Base-by-base conservation (phyloP, 1,140 invertebrate genomes). In the Papilio polyxenes region DNA sequence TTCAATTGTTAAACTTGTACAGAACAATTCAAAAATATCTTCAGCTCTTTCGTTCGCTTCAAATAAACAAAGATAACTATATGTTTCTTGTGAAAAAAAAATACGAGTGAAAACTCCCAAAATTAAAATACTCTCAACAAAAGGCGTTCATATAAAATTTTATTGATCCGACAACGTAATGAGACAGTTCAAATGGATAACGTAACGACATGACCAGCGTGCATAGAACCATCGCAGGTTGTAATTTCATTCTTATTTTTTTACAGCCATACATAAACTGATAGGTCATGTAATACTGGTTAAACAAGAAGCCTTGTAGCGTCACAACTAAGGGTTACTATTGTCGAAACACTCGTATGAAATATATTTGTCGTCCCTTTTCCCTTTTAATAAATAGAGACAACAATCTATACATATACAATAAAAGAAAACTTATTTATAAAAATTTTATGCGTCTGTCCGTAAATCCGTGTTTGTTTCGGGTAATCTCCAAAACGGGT, bases 141-240 rank as follows among this genome's bases (percentile, higher is more conserved):
- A 65, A 23, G 5, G 59, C 20, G 59, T 65, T 65, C 59, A 65
- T 23, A 62, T 62, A 62, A 62, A 8, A 23, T 65, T 65, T 10
- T 65, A 65, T 65, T 23, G 59, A 65, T 65, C 59, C n/a, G 20
- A 65, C 23, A 65, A 65, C 20, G 59, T 65, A 65, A 65, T 65
- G 59, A 65, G 59, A 23, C 59, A 65, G 59, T 31, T 65, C 20
- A 65, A 10, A 23, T 65, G 59, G 20, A 23, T n/a, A 23, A 23
- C 53, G 17, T n/a, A 23, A 23, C 53, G 17, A 56, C 53, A 17
- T 3, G 15, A 56, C 59, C 59, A 65, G 20, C 8, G n/a, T 65
- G 31, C 20, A 10, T 0, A 65, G 59, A 65, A 1, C 59, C 20
- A 11, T 23, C 20, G 59, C 10, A 23, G 9, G n/a, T 20, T 23